These are phyloP conservation scores for Cervus canadensis DNA, from an alignment of 2,113 vertebrate genomes.

Conservation along the genomic window DNA sequence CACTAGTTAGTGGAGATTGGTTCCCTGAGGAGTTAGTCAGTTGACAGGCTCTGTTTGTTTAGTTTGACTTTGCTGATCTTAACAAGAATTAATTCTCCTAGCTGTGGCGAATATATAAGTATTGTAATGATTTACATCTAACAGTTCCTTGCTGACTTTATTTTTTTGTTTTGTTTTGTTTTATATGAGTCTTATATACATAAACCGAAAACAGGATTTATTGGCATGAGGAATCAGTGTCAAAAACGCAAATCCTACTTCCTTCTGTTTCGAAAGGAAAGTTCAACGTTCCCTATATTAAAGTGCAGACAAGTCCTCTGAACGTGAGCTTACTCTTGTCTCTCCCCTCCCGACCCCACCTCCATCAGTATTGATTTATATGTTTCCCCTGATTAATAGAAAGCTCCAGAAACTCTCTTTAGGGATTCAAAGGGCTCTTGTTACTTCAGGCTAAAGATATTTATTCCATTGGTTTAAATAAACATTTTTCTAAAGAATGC, in stretches of 20 bases:
- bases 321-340: background rate
- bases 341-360: fast-evolving
- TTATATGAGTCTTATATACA: constrained; percentile 30
- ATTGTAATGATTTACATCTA: background rate
- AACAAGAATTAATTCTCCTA: constrained; percentile 79
- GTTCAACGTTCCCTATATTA: background rate
- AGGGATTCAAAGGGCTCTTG: background rate
- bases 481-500: background rate
- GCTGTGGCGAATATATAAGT: constrained; percentile 62
- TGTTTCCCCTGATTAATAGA: background rate
- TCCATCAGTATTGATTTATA: background rate
- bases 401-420: background rate
- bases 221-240: background rate
- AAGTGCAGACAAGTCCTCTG: background rate
- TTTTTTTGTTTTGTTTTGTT: background rate
- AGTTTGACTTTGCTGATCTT: constrained; percentile 78
- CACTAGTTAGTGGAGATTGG: constrained; percentile 31
- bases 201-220: constrained; percentile 41
- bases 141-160: background rate
- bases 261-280: background rate
- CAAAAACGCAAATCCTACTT: background rate
- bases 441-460: background rate
- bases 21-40: constrained; percentile 73
- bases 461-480: background rate
- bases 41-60: constrained; percentile 77